These are phyloP conservation scores for Illadopsis cleaveri DNA, from an alignment of 2,113 vertebrate species.

Conservation along the genomic window DNA sequence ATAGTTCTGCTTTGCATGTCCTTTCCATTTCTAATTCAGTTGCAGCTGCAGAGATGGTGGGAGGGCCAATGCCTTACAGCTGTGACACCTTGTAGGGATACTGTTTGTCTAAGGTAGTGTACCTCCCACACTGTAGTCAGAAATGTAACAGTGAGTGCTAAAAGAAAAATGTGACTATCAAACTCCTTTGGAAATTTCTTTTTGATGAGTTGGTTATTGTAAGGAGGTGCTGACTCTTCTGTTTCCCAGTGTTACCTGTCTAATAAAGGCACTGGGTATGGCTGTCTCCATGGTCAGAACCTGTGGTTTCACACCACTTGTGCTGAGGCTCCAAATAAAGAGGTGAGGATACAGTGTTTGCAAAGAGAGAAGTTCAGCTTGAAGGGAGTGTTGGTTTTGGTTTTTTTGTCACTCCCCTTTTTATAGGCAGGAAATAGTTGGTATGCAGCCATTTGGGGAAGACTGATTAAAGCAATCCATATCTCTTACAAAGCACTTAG, in stretches of 20 bases:
- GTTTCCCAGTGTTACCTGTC: background rate
- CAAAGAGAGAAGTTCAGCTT: background rate
- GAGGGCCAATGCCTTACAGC: background rate
- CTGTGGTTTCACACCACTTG: background rate
- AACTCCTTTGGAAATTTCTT: background rate
- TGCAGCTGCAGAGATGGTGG: background rate
- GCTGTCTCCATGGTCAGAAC: fast-evolving
- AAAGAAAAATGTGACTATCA: background rate
- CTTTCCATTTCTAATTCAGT: fast-evolving
- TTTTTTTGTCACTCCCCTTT: background rate
- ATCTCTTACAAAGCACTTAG: background rate
- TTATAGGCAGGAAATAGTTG: background rate
- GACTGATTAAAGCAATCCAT: background rate
- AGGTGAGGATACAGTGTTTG: background rate
- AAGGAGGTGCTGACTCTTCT: background rate
- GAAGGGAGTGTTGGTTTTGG: background rate
- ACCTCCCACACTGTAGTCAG: background rate
- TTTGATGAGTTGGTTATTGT: background rate
- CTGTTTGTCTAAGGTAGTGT: background rate
- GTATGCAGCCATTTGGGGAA: background rate
- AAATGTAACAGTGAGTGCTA: background rate
- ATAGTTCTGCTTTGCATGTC: background rate
- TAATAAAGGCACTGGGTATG: background rate
- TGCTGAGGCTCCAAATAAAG: background rate
- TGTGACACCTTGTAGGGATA: background rate